phyloP scores from a whole-genome alignment of 2,797 vertebrate genomes.

The Megalops cyprinoides region DNA sequence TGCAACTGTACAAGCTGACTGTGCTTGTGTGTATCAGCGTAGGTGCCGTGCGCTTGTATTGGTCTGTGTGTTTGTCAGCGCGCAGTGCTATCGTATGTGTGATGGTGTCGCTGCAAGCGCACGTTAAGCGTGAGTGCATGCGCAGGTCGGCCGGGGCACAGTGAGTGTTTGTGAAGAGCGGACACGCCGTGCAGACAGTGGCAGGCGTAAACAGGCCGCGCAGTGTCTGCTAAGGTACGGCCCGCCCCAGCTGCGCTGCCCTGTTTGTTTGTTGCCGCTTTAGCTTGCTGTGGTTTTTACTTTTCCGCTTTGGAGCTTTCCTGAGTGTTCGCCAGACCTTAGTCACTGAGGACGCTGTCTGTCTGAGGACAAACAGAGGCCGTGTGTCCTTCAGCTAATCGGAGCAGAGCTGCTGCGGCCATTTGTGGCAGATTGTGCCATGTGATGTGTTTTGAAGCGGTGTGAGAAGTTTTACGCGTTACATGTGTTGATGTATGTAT shows the following conservation, averaged over 20 bases:
- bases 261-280: conserved; percentile 47
- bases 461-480: conserved; percentile 25
- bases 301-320: conserved; percentile 37
- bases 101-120: background rate
- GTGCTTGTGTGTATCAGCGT: background rate
- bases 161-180: background rate
- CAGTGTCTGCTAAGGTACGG: background rate
- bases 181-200: background rate
- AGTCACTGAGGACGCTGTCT: conserved; percentile 42
- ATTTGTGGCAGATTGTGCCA: background rate
- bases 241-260: conserved; percentile 46
- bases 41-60: background rate
- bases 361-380: conserved; percentile 24
- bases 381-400: background rate
- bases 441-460: background rate
- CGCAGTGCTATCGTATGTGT: background rate
- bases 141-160: background rate
- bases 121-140: background rate
- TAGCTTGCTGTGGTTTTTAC: conserved; percentile 25
- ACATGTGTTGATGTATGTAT: background rate
- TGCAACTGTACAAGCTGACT: no score
- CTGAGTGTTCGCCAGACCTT: conserved; percentile 33
- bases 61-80: background rate
- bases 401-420: background rate
- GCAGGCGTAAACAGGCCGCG: background rate